Evolutionary conservation across 2,888 invertebrate genomes (phyloP), one percentile per base, ranked within the genome.

Genomic region (Idaea biselata): DNA sequence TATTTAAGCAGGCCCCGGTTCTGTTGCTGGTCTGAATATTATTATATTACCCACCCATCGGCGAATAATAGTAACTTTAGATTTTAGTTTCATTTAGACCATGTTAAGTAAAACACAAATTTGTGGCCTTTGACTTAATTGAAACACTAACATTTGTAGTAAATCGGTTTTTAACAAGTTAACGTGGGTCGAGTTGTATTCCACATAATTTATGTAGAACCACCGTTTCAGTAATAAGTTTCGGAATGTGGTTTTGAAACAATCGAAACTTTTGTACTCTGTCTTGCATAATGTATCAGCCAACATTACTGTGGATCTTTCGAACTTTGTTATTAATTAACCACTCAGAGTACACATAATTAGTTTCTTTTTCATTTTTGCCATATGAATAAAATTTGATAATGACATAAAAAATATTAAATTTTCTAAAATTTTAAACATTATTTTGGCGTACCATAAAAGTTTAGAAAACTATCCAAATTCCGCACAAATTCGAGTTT

Each of bases 1-100:
- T 75, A 78, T 77, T 78, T 77, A 71, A 70, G 74, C 69, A 67
- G 69, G 69, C 62, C 65, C 69, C 72, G 73, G 69, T 70, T 73
- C 64, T 75, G 64, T 57, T 71, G 60, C 68, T 66, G 66, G 63
- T 7, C 65, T 71, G 64, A 71, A 75, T 68, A 77, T 73, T 69
- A 74, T 74, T 78, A 32, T 32, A n/a, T n/a, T n/a, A n/a, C n/a
- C n/a, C n/a, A 44, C 44, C 44, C 44, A 44, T 44, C 44, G 65
- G 71, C 69, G 73, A 75, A 44, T 44, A 2, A 69, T 69, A 68
- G 54, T 61, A 61, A 68, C 57, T 64, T 64, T 61, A 59, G 64
- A 63, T 65, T 58, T 33, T 58, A 67, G 65, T 64, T 56, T 63
- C 64, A 59, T 61, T 59, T 58, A 17, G 62, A 59, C 61, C 60